phyloP scores from a whole-genome alignment of 2,888 invertebrate genomes.

The Netelia virgata region DNA sequence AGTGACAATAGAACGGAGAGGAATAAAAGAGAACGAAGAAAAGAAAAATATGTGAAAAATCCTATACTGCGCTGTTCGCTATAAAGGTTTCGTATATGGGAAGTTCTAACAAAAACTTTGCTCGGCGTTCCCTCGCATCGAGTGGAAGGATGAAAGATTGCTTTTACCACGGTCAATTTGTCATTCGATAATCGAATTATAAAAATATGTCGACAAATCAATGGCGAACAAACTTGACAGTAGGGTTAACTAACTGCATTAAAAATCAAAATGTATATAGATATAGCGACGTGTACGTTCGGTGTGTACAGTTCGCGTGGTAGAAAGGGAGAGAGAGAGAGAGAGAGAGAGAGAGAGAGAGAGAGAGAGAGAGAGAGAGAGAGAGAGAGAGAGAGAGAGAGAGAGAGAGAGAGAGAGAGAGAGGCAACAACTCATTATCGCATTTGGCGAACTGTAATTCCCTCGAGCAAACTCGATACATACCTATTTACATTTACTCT shows the following conservation, averaged over 20 bases:
- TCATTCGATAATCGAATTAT: neutral
- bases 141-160: no score
- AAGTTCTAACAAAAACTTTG: no score
- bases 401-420: neutral
- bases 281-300: neutral
- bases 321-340: constrained; percentile 14
- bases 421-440: constrained; percentile 27
- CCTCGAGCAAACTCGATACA: constrained; percentile 4
- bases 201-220: constrained; percentile 4
- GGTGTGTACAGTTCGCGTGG: constrained; percentile 39
- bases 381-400: neutral
- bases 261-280: constrained; percentile 19
- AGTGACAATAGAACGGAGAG: neutral
- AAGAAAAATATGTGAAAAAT: neutral
- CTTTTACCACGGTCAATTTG: no score
- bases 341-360: neutral
- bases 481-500: neutral
- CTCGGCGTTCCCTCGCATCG: no score
- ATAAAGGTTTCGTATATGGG: no score
- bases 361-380: neutral
- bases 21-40: neutral
- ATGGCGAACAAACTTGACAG: no score
- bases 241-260: constrained; percentile 2
- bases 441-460: constrained; percentile 34
- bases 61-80: neutral